These are phyloP conservation scores for Guaruba guarouba DNA, from an alignment of 2,113 vertebrate genomes.

Conservation along the genomic window DNA sequence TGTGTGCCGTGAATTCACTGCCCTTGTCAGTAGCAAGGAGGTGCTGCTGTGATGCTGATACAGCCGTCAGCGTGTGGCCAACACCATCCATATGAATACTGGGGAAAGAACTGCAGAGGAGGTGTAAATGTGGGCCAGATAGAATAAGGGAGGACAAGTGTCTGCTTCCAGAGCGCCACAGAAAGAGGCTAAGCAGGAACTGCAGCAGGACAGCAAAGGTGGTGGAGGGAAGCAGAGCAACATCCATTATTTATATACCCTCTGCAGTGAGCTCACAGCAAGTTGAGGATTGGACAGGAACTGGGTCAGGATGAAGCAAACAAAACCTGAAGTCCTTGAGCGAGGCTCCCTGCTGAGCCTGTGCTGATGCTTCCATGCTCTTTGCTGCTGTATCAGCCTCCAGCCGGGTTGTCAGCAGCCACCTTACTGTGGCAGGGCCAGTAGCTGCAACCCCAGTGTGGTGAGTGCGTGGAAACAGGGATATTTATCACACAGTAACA, in stretches of 20 bases:
- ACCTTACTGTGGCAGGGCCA: not conserved
- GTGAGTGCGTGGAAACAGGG: not conserved
- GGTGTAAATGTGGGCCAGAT: not conserved
- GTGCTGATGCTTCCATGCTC: accelerated
- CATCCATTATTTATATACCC: not conserved
- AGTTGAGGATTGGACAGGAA: not conserved
- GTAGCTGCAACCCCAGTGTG: not conserved
- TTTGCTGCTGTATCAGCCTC: not conserved
- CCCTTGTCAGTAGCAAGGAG: not conserved
- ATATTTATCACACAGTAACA: not conserved
- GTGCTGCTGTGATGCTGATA: not conserved
- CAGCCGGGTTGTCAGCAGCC: not conserved
- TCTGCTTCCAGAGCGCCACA: not conserved
- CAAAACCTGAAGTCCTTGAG: not conserved
- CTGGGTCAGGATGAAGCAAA: constrained; percentile 30
- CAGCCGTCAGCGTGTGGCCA: not conserved
- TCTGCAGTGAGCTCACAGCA: not conserved
- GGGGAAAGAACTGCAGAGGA: not conserved
- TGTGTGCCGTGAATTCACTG: accelerated
- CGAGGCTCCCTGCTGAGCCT: accelerated
- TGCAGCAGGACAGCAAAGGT: not conserved
- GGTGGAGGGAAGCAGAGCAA: not conserved
- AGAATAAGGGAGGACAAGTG: not conserved
- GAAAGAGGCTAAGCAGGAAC: not conserved
- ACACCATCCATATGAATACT: not conserved